Base-by-base conservation (phyloP, 2,797 vertebrate genomes). In the Capromys pilorides region DNA sequence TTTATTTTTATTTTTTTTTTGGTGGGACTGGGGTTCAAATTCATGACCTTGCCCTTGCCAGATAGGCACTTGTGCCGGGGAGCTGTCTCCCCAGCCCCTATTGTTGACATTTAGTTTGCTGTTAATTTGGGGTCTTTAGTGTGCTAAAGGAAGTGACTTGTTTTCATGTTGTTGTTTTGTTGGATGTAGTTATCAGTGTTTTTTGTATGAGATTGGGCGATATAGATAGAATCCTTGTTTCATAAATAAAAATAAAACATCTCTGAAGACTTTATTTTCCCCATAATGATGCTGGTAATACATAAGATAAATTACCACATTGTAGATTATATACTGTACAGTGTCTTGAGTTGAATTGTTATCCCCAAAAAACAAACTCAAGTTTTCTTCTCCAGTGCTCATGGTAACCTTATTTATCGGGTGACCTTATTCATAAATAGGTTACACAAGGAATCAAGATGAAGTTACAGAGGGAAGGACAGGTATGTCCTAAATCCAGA, bases 211-310 rank as follows among this genome's bases (percentile, higher is more conserved):
- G 12, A 2, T 69, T 3, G 61, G 26, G 31, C 69, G 36, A 75
- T 93, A 33, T n/a, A 82, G 19, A 5, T 77, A 84, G 66, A 49
- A 78, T 49, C 28, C 28, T 85, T 86, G 10, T 5, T 71, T 85
- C 21, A 28, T 33, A 39, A 90, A 57, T 80, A 22, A 83, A 96
- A 92, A 86, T 80, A 90, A 86, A 95, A 92, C 41, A 28, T 11
- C 33, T 85, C 88, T 67, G n/a, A 69, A 73, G 69, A 83, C 86
- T 90, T 67, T 33, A 14, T 80, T 94, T 95, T 94, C 36, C 36
- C 24, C 28, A 57, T 66, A 87, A 83, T 82, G 5, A 49, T 92
- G 10, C 18, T 86, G 64, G 45, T 75, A 83, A 85, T 89, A 28
- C 69, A 78, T 90, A 61, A 94, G 21, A 94, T 79, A 88, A 94